Base-by-base conservation (phyloP, 53 echinoderm and acorn worm species). In the Apostichopus leukothele region DNA sequence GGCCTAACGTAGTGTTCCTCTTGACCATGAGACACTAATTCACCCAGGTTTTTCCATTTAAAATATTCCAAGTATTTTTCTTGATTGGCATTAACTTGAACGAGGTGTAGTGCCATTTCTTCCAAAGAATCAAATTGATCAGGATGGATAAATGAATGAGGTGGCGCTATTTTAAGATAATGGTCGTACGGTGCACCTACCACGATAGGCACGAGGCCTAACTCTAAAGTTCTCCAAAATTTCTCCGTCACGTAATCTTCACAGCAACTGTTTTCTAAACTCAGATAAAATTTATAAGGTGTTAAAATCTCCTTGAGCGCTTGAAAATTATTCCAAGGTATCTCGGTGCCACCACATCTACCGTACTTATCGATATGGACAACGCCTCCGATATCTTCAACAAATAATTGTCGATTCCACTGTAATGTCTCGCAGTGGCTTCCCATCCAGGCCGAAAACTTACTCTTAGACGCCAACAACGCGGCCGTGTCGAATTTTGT, bases 201-300 rank as follows among this genome's bases (percentile, higher is more conserved):
- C 61, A 85, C 85, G 39, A 85, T 67, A 7, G 85, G 85, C 4
- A 85, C 85, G 16, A 85, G 85, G 11, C 85, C 67, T 22, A 85
- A 50, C 50, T 85, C 85, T n/a, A 85, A 60, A 23, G 85, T 50
- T 60, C 85, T 11, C 85, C 85, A 85, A 67, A 85, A 85, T 68
- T 85, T 85, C 68, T 85, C 85, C 6, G 85, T 85, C 3, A 85
- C 66, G 61, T 85, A 85, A 22, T 85, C 85, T 25, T 85, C 85
- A 85, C 85, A 85, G 16, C 85, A 85, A n/a, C 85, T 85, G 85
- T 85, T 85, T 67, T 85, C 85, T 85, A 85, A 67, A 50, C 85
- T 85, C 67, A 85, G 67, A 67, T 85, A 85, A 51, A 85, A 85
- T 68, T 85, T 85, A 59, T 85, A 85, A 50, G 61, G 61, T 67